phyloP scores from a whole-genome alignment of 2,888 invertebrate species.

The Hoplodrina ambigua region DNA sequence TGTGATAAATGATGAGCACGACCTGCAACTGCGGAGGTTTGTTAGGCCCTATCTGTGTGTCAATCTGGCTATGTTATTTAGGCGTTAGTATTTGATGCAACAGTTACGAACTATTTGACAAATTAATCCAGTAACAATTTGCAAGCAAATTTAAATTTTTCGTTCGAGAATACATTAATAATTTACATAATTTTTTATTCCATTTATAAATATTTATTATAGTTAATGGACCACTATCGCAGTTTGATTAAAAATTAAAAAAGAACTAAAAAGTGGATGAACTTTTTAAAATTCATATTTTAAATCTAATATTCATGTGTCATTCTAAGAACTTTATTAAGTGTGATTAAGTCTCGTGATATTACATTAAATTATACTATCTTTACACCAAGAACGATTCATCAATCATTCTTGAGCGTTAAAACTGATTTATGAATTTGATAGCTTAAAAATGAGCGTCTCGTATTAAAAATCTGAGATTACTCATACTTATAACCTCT shows the following conservation, averaged over 20 bases:
- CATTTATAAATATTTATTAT: conserved; percentile 6
- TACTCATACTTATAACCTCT: conserved; percentile 56
- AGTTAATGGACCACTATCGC: conserved; percentile 10
- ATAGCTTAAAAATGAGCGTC: conserved; percentile 59
- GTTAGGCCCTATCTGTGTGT: conserved; percentile 43
- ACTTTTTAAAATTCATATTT: conserved; percentile 38
- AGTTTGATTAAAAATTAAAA: conserved; percentile 10
- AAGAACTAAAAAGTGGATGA: neutral
- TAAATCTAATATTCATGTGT: conserved; percentile 46
- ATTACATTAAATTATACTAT: conserved; percentile 57
- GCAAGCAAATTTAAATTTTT: neutral
- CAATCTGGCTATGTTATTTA: conserved; percentile 41
- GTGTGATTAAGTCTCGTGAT: conserved; percentile 54
- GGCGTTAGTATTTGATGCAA: conserved; percentile 19
- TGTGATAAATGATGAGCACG: conserved; percentile 83
- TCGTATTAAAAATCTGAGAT: conserved; percentile 54
- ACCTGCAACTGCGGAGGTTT: conserved; percentile 68
- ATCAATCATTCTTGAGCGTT: conserved; percentile 61
- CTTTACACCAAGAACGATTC: conserved; percentile 54
- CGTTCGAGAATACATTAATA: conserved; percentile 1
- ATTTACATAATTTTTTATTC: conserved; percentile 23
- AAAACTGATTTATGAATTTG: conserved; percentile 61
- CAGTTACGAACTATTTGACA: conserved; percentile 3
- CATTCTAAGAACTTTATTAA: conserved; percentile 57
- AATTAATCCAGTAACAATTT: conserved; percentile 13